phyloP scores from a whole-genome alignment of 2,888 invertebrate genomes.

The Elysia crispata region DNA sequence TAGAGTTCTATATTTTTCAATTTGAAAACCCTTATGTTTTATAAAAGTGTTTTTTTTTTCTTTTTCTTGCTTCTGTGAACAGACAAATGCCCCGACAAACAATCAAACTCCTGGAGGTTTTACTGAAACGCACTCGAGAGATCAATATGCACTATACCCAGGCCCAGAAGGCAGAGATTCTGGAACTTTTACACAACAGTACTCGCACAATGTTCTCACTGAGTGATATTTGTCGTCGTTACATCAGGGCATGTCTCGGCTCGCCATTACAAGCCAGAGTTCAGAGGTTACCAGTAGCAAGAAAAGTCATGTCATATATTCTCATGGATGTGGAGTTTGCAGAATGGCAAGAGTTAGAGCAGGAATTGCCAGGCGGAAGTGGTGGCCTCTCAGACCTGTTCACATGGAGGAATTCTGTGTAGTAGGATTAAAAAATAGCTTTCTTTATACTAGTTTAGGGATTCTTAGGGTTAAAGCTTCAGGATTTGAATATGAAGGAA shows the following conservation, averaged over 20 bases:
- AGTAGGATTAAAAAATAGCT: no score
- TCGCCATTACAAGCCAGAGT: slow-evolving; percentile 63
- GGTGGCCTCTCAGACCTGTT: slow-evolving; percentile 41
- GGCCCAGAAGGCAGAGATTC: slow-evolving; percentile 61
- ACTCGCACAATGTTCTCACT: slow-evolving; percentile 62
- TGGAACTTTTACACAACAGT: slow-evolving; percentile 60
- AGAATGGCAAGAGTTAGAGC: slow-evolving; percentile 50
- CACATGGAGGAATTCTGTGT: background rate
- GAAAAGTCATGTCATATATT: slow-evolving; percentile 69
- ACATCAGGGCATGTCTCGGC: slow-evolving; percentile 63
- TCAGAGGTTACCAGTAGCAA: slow-evolving; percentile 64
- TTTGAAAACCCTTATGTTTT: no score
- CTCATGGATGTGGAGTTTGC: slow-evolving; percentile 66
- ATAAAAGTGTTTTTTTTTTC: background rate
- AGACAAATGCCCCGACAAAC: slow-evolving; percentile 59
- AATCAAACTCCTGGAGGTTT: slow-evolving; percentile 62
- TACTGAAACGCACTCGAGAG: slow-evolving; percentile 66
- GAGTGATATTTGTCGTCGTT: slow-evolving; percentile 68
- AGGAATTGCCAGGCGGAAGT: slow-evolving; percentile 47
- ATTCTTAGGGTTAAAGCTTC: no score
- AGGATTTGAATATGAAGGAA: no score
- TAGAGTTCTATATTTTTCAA: no score
- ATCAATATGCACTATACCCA: slow-evolving; percentile 61
- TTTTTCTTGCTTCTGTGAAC: background rate
- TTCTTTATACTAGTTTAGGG: no score